phyloP scores from a whole-genome alignment of 2,888 invertebrate species.

The Polyploca ridens region DNA sequence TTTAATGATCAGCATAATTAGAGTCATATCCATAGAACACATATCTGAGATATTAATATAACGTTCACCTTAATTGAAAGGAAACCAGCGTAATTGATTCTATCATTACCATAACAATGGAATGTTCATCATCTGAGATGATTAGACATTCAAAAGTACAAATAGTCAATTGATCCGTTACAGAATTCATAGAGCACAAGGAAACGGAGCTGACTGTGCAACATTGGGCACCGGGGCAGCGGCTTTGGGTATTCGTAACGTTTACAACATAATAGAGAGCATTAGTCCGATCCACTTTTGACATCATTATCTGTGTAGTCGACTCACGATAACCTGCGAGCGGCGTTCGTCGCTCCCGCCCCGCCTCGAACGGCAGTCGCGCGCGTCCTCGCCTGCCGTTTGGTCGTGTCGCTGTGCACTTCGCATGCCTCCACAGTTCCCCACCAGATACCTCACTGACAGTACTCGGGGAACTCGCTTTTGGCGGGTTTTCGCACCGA shows the following conservation, averaged over 20 bases:
- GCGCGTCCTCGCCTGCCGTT: conserved; percentile 65
- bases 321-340: conserved; percentile 82
- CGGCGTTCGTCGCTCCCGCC: conserved; percentile 40
- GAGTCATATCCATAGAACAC: too few relatives aligned
- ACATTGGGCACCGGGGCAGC: conserved; percentile 41
- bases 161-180: conserved; percentile 37
- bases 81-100: conserved; percentile 55
- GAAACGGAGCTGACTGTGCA: conserved; percentile 55
- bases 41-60: conserved; percentile 15
- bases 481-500: conserved; percentile 78
- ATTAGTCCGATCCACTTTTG: conserved; percentile 84
- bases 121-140: conserved; percentile 38
- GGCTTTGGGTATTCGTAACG: conserved; percentile 61
- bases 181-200: conserved; percentile 37
- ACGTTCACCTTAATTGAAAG: conserved; percentile 40
- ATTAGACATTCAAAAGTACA: conserved; percentile 45
- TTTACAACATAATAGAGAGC: conserved; percentile 81
- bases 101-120: conserved; percentile 56
- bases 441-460: conserved; percentile 42
- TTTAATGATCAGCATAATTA: background rate
- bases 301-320: conserved; percentile 83
- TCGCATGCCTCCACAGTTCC: conserved; percentile 40
- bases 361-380: conserved; percentile 61
- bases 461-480: conserved; percentile 71
- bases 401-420: conserved; percentile 53